Evolutionary conservation across 2,113 vertebrate species (phyloP).

Genomic region (Galeopterus variegatus): DNA sequence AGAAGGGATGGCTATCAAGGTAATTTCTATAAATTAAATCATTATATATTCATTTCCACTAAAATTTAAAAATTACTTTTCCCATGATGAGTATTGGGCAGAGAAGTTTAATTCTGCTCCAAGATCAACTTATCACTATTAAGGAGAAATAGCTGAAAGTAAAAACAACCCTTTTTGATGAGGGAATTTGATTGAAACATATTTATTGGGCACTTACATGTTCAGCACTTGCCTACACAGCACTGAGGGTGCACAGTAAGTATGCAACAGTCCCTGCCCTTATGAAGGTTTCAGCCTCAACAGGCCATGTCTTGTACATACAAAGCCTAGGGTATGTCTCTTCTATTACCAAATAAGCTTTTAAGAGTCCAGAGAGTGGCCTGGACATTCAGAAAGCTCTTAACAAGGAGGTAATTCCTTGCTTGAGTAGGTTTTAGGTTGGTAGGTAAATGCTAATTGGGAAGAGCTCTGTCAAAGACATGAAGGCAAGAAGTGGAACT

Average conservation of each 20-base stretch:
- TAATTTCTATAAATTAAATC: constrained; percentile 22
- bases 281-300: rapidly evolving
- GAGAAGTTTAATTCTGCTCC: not conserved
- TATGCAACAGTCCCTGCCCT: rapidly evolving
- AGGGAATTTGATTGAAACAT: not conserved
- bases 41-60: not conserved
- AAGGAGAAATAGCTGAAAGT: not conserved
- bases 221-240: no score
- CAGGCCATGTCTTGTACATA: not conserved
- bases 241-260: not conserved
- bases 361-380: not conserved
- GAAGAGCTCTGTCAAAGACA: not conserved
- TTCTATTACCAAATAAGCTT: not conserved
- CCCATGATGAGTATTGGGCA: not conserved
- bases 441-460: not conserved
- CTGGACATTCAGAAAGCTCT: not conserved
- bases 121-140: not conserved
- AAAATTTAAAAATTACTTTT: constrained; percentile 7
- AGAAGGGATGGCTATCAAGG: not conserved
- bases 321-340: not conserved
- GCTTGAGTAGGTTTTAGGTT: not conserved
- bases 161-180: not conserved
- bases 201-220: rapidly evolving
- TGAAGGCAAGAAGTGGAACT: not conserved
- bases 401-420: not conserved